Percentiles rank a stretch among this genome's conserved stretches.
Evolutionary conservation across 64 coral and sea anemone species (phyloP).

Genomic region (Pocillopora damicornis): DNA sequence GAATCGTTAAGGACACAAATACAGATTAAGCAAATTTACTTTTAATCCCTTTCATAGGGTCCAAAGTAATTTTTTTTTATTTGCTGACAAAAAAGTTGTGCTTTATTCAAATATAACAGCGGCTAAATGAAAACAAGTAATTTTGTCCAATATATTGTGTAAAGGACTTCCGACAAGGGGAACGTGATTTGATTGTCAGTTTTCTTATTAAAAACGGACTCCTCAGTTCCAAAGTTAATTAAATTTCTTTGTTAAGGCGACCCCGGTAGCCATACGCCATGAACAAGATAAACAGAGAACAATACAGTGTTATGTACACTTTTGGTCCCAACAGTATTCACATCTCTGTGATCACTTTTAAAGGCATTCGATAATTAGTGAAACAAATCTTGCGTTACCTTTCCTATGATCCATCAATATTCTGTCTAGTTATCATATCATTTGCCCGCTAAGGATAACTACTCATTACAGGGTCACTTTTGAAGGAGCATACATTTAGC

Average conservation of each 20-base stretch:
- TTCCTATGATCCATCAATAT: too few species aligned
- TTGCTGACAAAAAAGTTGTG: neutral
- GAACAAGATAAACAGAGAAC: neutral
- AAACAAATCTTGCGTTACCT: too few species aligned
- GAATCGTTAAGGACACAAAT: neutral
- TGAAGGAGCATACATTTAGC: too few species aligned
- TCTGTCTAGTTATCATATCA: too few species aligned
- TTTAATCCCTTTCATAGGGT: neutral
- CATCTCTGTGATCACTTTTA: too few species aligned
- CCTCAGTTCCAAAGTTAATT: neutral
- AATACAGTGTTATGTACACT: neutral
- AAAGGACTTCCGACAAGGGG: neutral
- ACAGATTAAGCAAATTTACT: neutral
- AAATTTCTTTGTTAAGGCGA: neutral
- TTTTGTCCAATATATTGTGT: neutral
- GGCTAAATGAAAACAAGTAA: slow-evolving; percentile 4
- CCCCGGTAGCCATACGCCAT: neutral
- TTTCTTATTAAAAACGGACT: neutral
- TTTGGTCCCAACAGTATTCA: neutral
- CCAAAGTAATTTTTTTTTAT: neutral
- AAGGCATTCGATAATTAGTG: too few species aligned
- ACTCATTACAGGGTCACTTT: too few species aligned
- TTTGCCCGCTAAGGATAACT: too few species aligned
- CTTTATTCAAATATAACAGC: neutral
- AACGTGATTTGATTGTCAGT: neutral